Conservation (phyloP, 37 sponge, comb jelly and placozoan genomes). For the Aplysina aerophoba region DNA sequence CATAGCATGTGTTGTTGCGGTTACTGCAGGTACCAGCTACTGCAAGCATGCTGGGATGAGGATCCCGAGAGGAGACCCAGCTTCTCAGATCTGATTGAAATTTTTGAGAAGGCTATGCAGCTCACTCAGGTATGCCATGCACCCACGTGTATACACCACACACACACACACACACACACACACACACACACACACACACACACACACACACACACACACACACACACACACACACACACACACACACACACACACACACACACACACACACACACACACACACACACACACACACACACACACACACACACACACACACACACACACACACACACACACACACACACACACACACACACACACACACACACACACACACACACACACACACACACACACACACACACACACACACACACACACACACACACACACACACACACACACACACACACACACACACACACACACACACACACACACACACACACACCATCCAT, state of each 20-base stretch:
- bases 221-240: conserved; percentile 31
- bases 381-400: conserved; percentile 28
- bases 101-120: conserved; percentile 19
- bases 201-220: conserved; percentile 33
- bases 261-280: conserved; percentile 27
- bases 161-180: not conserved
- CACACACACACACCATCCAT: not conserved
- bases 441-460: conserved; percentile 3
- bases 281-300: conserved; percentile 24
- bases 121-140: conserved; percentile 7
- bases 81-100: conserved; percentile 53
- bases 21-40: conserved; percentile 53
- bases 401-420: conserved; percentile 28
- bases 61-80: conserved; percentile 47
- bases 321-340: conserved; percentile 13
- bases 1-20: no score
- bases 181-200: not conserved
- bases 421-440: conserved; percentile 27
- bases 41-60: conserved; percentile 64
- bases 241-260: conserved; percentile 27
- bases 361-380: conserved; percentile 31
- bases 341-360: conserved; percentile 15
- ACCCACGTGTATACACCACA: no score
- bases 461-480: not conserved
- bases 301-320: conserved; percentile 16